These are phyloP conservation scores for Anas bernieri DNA, from an alignment of 2,797 vertebrate species.

Conservation along the genomic window DNA sequence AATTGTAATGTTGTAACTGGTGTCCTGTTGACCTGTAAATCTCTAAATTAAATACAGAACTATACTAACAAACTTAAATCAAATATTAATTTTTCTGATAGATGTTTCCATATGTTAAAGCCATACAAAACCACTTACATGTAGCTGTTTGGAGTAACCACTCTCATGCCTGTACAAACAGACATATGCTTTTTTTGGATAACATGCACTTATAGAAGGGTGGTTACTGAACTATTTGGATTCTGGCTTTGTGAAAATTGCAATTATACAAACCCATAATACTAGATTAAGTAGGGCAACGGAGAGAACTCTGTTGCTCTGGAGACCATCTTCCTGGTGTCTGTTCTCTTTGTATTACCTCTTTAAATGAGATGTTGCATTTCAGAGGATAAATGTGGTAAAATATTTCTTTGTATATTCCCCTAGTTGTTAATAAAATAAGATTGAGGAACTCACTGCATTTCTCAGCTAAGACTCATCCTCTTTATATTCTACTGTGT, in stretches of 20 bases:
- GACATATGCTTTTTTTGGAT: neutral
- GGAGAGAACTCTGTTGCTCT: neutral
- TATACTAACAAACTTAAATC: neutral
- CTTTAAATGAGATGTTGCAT: conserved; percentile 7
- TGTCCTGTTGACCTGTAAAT: neutral
- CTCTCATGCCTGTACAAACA: accelerated
- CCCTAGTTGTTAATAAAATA: conserved; percentile 33
- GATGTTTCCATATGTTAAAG: neutral
- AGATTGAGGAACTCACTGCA: neutral
- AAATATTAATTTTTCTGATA: neutral
- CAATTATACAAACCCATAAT: neutral
- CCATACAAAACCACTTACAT: neutral
- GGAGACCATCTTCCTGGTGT: neutral
- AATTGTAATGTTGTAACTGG: neutral
- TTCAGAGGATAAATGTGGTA: conserved; percentile 1
- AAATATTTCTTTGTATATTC: conserved; percentile 39
- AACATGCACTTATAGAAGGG: accelerated
- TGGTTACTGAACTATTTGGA: neutral
- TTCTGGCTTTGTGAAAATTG: neutral
- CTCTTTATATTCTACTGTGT: neutral
- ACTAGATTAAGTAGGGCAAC: neutral
- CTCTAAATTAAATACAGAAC: neutral
- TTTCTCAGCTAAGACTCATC: neutral
- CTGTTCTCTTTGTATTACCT: neutral
- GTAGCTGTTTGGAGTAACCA: neutral